Evolutionary conservation across 1,140 invertebrate species (phyloP), one percentile per base, ranked within the genome.

Genomic region (Yoshiicerus persimilis): DNA sequence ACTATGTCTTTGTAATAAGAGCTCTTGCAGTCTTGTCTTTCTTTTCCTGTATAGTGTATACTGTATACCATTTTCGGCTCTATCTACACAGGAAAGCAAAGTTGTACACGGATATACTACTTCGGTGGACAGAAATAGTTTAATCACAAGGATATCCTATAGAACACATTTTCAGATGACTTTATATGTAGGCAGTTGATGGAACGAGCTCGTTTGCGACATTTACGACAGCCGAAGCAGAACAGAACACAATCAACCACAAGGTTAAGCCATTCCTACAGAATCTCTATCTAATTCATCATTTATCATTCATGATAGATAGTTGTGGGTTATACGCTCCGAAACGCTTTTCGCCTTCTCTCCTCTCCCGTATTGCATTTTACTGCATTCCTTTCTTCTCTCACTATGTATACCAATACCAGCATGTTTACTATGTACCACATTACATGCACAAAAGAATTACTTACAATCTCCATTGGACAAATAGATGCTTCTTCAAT

Each of bases 251-350:
- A 80, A 80, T 80, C 75, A 80, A 80, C 75, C 75, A 80, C 75
- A 80, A 80, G 75, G 75, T 80, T 80, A 80, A 80, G 75, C 34
- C 75, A 80, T 38, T 80, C 75, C 75, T 34, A 10, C 32, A 80
- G 75, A 80, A 80, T 80, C 32, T 80, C 32, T 20, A 80, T 80
- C 30, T 80, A 80, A 80, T 80, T 80, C 75, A n/a, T 80, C 75
- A 80, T 80, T 80, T 80, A 80, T 80, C 75, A 80, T 80, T 80
- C 75, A 80, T 80, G 75, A 80, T 80, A 80, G 75, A 80, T 80
- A 80, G 75, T 80, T 80, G 75, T 80, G 75, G 75, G 75, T 80
- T 80, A 80, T 80, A 80, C 75, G 75, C 11, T 32, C 16, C 70
- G 70, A 34, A 36, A 36, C 70, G 32, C 34, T 77, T 77, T 77